Percentiles rank a stretch among this genome's conserved stretches.
Evolutionary conservation across 2,797 vertebrate genomes (phyloP).

Genomic region (Sebastes steindachneri): DNA sequence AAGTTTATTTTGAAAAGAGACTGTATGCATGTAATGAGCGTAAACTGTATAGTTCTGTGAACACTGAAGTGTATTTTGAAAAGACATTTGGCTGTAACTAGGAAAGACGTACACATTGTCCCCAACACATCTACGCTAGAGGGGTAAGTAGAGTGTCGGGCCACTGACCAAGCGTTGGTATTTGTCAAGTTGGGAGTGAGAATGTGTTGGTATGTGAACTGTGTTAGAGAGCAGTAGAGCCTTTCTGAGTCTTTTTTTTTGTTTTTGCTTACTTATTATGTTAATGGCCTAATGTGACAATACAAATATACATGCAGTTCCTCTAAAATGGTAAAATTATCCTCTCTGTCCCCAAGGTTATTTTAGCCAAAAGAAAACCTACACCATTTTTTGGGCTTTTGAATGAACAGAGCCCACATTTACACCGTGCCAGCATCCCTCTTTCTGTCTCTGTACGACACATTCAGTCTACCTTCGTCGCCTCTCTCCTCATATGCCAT

Average conservation of each 20-base stretch:
- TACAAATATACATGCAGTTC: background rate
- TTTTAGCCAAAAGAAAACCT: background rate
- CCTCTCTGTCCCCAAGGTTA: background rate
- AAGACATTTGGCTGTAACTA: too few relatives aligned
- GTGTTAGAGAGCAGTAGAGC: background rate
- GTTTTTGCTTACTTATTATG: background rate
- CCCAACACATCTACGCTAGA: too few relatives aligned
- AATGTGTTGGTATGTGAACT: background rate
- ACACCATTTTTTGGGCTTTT: background rate
- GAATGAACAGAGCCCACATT: slow-evolving; percentile 1
- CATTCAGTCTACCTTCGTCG: background rate
- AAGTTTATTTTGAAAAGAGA: background rate
- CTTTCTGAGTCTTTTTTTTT: background rate
- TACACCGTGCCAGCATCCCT: background rate
- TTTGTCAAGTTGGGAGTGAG: too few relatives aligned
- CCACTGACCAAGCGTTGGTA: too few relatives aligned
- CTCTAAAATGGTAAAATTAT: background rate
- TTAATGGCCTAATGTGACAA: background rate
- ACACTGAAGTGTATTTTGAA: too few relatives aligned
- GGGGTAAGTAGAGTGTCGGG: fast-evolving
- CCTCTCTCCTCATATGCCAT: background rate
- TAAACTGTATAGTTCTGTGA: fast-evolving
- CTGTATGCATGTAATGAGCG: background rate
- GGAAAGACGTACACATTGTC: fast-evolving
- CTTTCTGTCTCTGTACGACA: background rate